Conservation (phyloP, 1,140 invertebrate genomes). For the Platorchestia sp. region DNA sequence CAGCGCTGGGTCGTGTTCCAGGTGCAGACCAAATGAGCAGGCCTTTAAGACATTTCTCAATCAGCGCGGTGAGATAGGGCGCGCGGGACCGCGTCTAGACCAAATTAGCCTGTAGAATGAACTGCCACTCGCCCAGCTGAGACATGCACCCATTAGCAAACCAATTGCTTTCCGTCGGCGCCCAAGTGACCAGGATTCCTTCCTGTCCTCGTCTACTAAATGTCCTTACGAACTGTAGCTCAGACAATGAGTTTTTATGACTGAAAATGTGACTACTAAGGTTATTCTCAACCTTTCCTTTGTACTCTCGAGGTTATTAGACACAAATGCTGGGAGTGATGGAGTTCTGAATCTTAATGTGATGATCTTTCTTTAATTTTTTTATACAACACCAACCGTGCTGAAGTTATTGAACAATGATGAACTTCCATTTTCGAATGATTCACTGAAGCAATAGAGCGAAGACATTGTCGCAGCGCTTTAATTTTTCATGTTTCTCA, state of each 20-base stretch:
- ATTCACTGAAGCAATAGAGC: neutral
- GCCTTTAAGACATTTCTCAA: conserved; percentile 51
- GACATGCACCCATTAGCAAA: conserved; percentile 30
- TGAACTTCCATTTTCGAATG: neutral
- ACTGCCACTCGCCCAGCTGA: neutral
- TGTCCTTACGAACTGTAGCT: neutral
- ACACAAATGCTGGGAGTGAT: neutral
- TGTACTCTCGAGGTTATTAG: neutral
- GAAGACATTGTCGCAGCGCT: neutral
- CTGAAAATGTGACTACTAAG: neutral
- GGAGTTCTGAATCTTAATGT: neutral
- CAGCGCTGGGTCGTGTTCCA: neutral
- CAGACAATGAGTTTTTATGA: neutral
- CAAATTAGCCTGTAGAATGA: conserved; percentile 53
- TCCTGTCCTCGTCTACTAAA: neutral
- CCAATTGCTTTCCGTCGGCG: neutral
- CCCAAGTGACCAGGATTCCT: neutral
- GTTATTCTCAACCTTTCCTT: neutral
- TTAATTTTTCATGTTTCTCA: neutral
- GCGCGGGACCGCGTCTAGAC: neutral
- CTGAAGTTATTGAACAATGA: neutral
- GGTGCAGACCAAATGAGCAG: neutral
- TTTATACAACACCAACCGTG: neutral
- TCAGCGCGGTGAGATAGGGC: conserved; percentile 23
- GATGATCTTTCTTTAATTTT: neutral